phyloP scores from a whole-genome alignment of 2,797 vertebrate genomes.

The Synanceia verrucosa region DNA sequence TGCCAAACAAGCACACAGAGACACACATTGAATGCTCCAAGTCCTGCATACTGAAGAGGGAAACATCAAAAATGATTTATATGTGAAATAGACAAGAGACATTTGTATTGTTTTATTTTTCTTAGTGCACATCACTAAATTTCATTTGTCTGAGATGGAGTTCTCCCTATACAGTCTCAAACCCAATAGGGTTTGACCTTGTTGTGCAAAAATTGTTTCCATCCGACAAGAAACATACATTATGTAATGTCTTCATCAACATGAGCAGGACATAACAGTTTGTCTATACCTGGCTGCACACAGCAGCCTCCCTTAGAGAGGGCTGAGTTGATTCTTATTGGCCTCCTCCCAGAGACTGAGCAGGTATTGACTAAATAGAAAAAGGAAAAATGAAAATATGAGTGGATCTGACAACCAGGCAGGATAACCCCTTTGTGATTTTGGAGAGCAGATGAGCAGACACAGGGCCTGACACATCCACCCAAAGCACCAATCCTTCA shows the following conservation, averaged over 20 bases:
- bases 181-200: conserved; percentile 19
- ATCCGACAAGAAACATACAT: conserved; percentile 42
- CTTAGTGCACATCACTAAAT: conserved; percentile 39
- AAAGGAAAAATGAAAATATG: conserved; percentile 60
- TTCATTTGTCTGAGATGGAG: conserved; percentile 28
- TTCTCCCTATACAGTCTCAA: conserved; percentile 14
- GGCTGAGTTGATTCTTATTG: conserved; percentile 33
- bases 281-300: conserved; percentile 54
- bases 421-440: conserved; percentile 37
- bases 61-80: conserved; percentile 50
- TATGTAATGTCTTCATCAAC: conserved; percentile 57
- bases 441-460: conserved; percentile 52
- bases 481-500: conserved; percentile 53
- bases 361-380: conserved; percentile 60
- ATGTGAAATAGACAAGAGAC: conserved; percentile 33
- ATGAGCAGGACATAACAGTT: conserved; percentile 26
- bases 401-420: conserved; percentile 60
- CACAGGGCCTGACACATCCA: conserved; percentile 48
- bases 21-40: conserved; percentile 19
- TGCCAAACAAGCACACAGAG: conserved; percentile 43
- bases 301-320: conserved; percentile 16
- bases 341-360: conserved; percentile 24
- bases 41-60: conserved; percentile 10
- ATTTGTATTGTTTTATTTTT: conserved; percentile 36
- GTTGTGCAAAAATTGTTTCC: conserved; percentile 38